Evolutionary conservation across 2,888 invertebrate genomes (phyloP).

Genomic region (Dendrolimus pini): DNA sequence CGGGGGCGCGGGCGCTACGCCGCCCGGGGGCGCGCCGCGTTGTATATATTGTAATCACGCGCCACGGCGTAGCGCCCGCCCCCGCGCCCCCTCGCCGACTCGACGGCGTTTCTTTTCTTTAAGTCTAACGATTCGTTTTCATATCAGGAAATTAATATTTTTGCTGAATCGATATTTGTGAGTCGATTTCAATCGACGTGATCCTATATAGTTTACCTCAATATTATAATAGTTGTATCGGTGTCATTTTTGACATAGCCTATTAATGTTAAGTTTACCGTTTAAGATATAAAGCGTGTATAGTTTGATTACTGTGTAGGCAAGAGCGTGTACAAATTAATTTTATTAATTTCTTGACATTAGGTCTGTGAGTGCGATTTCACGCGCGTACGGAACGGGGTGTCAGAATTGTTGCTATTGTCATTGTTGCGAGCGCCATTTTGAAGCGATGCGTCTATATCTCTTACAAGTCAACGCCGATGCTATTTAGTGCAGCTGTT

Average conservation of each 20-base stretch:
- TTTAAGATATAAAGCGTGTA: constrained; percentile 66
- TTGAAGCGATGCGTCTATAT: constrained; percentile 31
- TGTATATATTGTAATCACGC: constrained; percentile 17
- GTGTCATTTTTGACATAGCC: constrained; percentile 72
- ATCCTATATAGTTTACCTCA: constrained; percentile 75
- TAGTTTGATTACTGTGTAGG: constrained; percentile 45
- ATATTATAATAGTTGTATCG: constrained; percentile 59
- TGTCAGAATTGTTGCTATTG: constrained; percentile 31
- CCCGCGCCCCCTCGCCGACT: constrained; percentile 15
- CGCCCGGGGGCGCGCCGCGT: constrained; percentile 9
- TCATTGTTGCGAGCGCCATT: constrained; percentile 38
- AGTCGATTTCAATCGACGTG: constrained; percentile 49
- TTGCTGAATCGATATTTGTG: constrained; percentile 43
- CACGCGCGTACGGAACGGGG: constrained; percentile 22
- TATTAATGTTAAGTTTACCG: constrained; percentile 70
- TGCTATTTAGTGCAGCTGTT: constrained; percentile 19
- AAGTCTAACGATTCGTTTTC: constrained; percentile 44
- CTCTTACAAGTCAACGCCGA: constrained; percentile 27
- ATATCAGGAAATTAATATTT: constrained; percentile 54
- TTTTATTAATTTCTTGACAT: constrained; percentile 49
- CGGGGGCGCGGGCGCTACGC: constrained; percentile 12
- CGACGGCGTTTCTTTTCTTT: constrained; percentile 24
- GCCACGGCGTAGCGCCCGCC: neutral
- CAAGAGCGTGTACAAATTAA: constrained; percentile 66
- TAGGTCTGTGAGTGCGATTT: constrained; percentile 20